Percentiles rank a stretch among this genome's conserved stretches.
Conservation (phyloP, 2,888 invertebrate species). For the Tipula unca region DNA sequence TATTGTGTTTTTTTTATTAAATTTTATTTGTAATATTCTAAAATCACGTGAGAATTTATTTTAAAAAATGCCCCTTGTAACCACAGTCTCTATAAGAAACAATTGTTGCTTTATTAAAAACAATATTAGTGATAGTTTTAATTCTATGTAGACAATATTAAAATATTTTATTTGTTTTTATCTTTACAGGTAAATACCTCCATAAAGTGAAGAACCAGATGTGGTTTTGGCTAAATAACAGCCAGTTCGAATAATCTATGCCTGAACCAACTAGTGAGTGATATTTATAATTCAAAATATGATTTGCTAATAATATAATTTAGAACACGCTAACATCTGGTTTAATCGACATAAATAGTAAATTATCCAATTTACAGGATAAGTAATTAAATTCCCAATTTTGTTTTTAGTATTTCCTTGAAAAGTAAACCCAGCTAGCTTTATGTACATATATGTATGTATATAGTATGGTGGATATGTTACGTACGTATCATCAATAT, state of each 20-base stretch:
- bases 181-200: neutral
- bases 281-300: too few species aligned
- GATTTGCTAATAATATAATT: neutral
- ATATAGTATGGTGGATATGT: neutral
- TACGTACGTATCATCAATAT: neutral
- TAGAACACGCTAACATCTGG: neutral
- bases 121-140: too few species aligned
- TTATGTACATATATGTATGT: neutral
- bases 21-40: too few species aligned
- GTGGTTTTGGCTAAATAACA: too few species aligned
- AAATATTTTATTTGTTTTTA: neutral
- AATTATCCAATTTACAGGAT: neutral
- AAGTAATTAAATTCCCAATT: neutral
- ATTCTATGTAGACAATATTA: too few species aligned
- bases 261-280: neutral
- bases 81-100: too few species aligned
- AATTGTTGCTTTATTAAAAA: too few species aligned
- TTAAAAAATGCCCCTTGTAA: too few species aligned
- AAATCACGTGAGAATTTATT: too few species aligned
- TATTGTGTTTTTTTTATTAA: too few species aligned
- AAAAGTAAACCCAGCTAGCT: neutral
- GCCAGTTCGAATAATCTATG: neutral
- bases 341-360: neutral
- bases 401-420: neutral
- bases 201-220: neutral